phyloP scores from a whole-genome alignment of 2,888 invertebrate species.

The Oegoconia quadripuncta region DNA sequence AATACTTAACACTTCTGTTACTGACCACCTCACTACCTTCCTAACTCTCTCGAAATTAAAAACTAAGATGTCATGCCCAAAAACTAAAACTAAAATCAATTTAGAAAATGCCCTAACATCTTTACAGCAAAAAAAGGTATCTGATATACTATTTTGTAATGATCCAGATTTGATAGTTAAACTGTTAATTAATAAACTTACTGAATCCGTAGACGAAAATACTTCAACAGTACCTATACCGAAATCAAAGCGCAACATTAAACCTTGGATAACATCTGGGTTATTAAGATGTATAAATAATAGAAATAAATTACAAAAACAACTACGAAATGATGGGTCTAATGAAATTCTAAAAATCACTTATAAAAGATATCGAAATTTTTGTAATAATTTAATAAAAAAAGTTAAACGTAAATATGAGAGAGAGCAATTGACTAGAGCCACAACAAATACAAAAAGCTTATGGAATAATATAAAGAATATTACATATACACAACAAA shows the following conservation, averaged over 20 bases:
- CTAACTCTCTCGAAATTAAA: neutral
- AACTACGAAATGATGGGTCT: no score
- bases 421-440: no score
- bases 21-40: conserved; percentile 5
- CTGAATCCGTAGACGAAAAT: neutral
- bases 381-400: no score
- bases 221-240: neutral
- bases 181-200: neutral
- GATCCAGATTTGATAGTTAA: neutral
- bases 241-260: neutral
- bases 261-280: neutral
- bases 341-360: no score
- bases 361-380: no score
- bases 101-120: neutral
- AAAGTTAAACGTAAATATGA: no score
- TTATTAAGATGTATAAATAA: conserved; percentile 2
- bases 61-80: neutral
- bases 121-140: neutral
- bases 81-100: neutral
- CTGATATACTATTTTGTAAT: neutral
- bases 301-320: no score
- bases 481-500: no score
- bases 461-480: no score
- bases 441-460: no score
- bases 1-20: conserved; percentile 3